Percentiles rank a stretch among this genome's conserved stretches.
Conservation (phyloP, 2,888 invertebrate genomes). For the Drosophila kuntzei region DNA sequence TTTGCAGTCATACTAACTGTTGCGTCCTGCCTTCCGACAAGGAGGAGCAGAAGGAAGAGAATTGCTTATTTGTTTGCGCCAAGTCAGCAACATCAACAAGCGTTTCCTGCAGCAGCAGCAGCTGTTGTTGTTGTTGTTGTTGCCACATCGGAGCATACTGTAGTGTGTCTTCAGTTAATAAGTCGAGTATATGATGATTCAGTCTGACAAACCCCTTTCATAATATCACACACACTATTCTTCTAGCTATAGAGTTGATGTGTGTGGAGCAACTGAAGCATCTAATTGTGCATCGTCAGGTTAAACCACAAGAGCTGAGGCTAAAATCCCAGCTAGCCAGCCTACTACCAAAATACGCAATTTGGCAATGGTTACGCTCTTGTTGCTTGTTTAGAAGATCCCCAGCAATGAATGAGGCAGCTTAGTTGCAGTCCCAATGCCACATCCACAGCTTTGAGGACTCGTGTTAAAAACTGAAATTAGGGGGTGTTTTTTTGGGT, state of each 20-base stretch:
- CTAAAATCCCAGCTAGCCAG: conserved; percentile 12
- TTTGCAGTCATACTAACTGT: conserved; percentile 63
- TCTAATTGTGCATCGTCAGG: conserved; percentile 74
- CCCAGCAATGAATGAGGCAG: conserved; percentile 76
- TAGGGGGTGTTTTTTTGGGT: conserved; percentile 59
- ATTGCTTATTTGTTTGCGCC: conserved; percentile 49
- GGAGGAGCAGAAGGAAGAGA: neutral
- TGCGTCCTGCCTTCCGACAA: conserved; percentile 26
- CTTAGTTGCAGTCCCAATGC: conserved; percentile 65
- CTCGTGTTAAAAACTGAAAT: conserved; percentile 54
- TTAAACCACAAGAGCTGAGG: conserved; percentile 43
- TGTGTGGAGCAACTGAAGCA: conserved; percentile 62
- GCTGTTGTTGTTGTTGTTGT: no score
- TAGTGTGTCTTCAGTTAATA: conserved; percentile 30
- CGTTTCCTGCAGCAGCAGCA: conserved; percentile 31
- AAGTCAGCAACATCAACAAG: conserved; percentile 48
- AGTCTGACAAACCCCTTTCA: conserved; percentile 14
- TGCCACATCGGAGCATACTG: neutral
- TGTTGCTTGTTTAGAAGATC: conserved; percentile 80
- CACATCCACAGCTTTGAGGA: conserved; percentile 4
- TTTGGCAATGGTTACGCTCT: conserved; percentile 56
- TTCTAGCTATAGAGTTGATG: neutral
- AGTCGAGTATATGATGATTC: conserved; percentile 13
- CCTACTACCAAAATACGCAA: conserved; percentile 47
- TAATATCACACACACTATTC: conserved; percentile 9